Evolutionary conservation across 2,888 invertebrate species (phyloP), one percentile per base, ranked within the genome.

Genomic region (Phortica okadai): DNA sequence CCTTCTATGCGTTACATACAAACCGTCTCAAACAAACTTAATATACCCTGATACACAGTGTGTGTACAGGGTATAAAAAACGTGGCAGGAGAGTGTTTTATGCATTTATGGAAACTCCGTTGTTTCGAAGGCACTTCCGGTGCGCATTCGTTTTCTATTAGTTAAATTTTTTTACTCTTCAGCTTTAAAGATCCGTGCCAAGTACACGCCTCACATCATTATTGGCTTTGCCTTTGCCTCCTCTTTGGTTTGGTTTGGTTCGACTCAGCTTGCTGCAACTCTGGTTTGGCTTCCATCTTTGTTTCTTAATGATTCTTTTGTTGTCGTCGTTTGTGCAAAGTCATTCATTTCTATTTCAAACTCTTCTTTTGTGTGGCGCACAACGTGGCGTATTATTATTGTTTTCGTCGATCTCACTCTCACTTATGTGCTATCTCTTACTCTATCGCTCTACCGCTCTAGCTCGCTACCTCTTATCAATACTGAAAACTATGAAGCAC

Each of bases 351-450:
- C 66, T 66, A 42, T 66, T 66, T 66, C 66, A 42, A 66, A 41
- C 42, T 33, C 66, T 11, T 50, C 50, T 50, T 11, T 50, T 50
- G 41, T 50, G 66, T 69, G 72, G 58, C 73, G 62, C 41, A 56
- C 74, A 66, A 74, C 76, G 21, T 75, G 74, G 42, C 74, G 45
- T 67, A 73, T 74, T 75, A 77, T 75, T 67, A 45, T 62, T 75
- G 62, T 76, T 54, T 59, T 56, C 73, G 41, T 50, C 50, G 50
- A 5, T 50, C 50, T 50, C 6, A 8, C 50, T 14, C 8, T 3
- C 50, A 50, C 50, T 14, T 6, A 50, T 1, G 1, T 14, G 10
- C 50, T 14, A 2, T 50, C 50, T 3, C 50, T 1, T 50, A 50
- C 8, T 50, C 50, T 50, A 50, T 6, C 50, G 50, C 8, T 1